Evolutionary conservation across 2,113 vertebrate species (phyloP), one percentile per base, ranked within the genome.

Genomic region (Mobula hypostoma): DNA sequence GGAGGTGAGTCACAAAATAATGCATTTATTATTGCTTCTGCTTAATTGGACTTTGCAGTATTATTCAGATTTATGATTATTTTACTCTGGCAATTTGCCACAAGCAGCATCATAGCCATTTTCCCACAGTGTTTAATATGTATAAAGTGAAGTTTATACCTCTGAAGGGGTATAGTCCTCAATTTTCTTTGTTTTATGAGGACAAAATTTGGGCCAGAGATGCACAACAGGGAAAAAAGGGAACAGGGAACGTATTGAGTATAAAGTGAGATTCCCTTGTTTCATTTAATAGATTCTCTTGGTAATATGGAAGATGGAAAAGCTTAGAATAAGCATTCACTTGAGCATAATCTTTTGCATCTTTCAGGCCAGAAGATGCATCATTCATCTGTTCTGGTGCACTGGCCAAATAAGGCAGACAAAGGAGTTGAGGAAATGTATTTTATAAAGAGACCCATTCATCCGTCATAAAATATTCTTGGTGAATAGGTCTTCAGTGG

Each of bases 1-100:
- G 99, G 99, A 99, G 98, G 99, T 99, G 98, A 97, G 98, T 95
- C 94, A 0, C 2, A 15, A 7, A 15, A 88, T 70, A 94, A 12
- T 78, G 94, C 96, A 94, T 94, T 93, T 87, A 94, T 95, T 95
- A 93, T 74, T 70, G 90, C 40, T 74, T 21, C 68, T 29, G 36
- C 32, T 93, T 93, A 36, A 32, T 66, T 90, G 85, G 29, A 29
- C 85, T 90, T 32, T 32, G 83, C 24, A 29, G 82, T 88, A 27
- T 58, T 88, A 88, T 88, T 88, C 56, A 15, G 83, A 90, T 63
- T 7, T 32, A 90, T 66, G 85, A 17, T 48, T 29, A 29, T 66
- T 63, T 90, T 66, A 90, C 61, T 63, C 61, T 90, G 61, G 61
- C 83, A 90, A 7, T 90, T 90, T 90, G 61, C 58, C 83, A 90